These are phyloP conservation scores for Carassius auratus DNA, from an alignment of 2,113 vertebrate genomes.

Conservation along the genomic window DNA sequence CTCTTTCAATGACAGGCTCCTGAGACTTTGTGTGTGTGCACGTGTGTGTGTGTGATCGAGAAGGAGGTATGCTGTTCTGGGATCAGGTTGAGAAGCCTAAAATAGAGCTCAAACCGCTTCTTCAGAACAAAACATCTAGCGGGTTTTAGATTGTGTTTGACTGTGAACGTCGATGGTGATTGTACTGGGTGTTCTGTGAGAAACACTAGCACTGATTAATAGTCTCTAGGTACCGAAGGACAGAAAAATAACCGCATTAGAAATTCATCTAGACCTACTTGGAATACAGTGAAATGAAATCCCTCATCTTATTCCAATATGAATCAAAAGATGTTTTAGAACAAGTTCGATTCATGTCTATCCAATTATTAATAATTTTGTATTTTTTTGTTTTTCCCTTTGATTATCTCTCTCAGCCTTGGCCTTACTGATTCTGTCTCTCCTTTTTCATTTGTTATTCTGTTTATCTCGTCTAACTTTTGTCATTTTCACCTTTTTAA, in stretches of 20 bases:
- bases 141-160: conserved; percentile 46
- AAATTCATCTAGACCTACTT: conserved; percentile 35
- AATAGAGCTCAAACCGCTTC: not conserved
- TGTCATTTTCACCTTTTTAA: conserved; percentile 39
- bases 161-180: conserved; percentile 65
- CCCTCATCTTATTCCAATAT: not conserved
- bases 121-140: not conserved
- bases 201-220: conserved; percentile 72
- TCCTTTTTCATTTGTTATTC: conserved; percentile 33
- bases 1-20: not conserved
- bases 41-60: conserved; percentile 60
- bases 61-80: conserved; percentile 6
- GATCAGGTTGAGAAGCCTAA: not conserved
- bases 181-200: conserved; percentile 66
- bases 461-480: conserved; percentile 29
- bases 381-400: conserved; percentile 45
- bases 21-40: conserved; percentile 55
- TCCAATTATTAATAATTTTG: conserved; percentile 28
- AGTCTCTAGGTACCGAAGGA: conserved; percentile 54
- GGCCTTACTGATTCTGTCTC: conserved; percentile 66
- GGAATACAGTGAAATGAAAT: conserved; percentile 52
- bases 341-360: conserved; percentile 21
- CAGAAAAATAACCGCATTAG: conserved; percentile 39
- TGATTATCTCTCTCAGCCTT: conserved; percentile 59
- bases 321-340: conserved; percentile 15